Evolutionary conservation across 2,113 vertebrate genomes (phyloP).

Genomic region (Erinaceus europaeus): DNA sequence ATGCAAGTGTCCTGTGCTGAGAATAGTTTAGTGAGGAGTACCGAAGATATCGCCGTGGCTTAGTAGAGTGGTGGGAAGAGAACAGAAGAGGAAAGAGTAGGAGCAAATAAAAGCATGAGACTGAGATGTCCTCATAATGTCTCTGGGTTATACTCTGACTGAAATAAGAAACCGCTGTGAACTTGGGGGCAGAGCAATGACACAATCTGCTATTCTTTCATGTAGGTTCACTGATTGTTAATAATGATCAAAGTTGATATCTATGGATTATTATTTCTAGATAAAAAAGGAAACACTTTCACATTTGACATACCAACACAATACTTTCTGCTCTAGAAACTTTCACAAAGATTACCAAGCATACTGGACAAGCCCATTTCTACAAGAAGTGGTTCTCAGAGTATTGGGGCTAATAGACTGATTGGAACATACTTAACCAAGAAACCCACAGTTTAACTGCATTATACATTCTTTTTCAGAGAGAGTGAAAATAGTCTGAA

Average conservation of each 20-base stretch:
- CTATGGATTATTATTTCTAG: background rate
- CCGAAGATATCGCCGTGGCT: background rate
- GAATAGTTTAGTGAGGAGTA: background rate
- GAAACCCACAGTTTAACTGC: background rate
- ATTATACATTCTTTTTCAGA: background rate
- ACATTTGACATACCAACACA: background rate
- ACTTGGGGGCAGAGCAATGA: background rate
- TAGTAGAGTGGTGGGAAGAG: background rate
- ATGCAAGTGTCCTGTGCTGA: background rate
- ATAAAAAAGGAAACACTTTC: background rate
- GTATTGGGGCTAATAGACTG: background rate
- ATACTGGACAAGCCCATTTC: background rate
- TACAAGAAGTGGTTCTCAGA: background rate
- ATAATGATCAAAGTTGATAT: background rate
- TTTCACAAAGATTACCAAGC: background rate
- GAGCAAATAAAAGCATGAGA: background rate
- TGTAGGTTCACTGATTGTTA: background rate
- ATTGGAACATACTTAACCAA: background rate
- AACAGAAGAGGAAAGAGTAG: background rate
- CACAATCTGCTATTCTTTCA: background rate
- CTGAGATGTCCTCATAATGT: background rate
- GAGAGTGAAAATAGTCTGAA: background rate
- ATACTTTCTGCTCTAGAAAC: background rate
- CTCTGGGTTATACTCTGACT: background rate
- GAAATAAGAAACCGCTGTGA: background rate